These are phyloP conservation scores for Hirtodrosophila cameraria DNA, from an alignment of 2,888 invertebrate genomes.

Conservation along the genomic window DNA sequence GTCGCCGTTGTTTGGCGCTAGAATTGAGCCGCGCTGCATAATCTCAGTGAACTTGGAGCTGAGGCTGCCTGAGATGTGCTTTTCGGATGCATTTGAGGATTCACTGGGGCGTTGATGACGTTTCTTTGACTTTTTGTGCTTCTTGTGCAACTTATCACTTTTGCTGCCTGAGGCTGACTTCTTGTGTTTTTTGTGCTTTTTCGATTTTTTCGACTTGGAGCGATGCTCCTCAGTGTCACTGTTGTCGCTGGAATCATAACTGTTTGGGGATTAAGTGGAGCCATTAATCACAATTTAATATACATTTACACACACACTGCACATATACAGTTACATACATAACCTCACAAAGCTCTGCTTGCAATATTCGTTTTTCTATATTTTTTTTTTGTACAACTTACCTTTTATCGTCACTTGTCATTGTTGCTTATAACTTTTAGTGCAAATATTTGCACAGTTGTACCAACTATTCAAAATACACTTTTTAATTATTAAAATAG, in stretches of 20 bases:
- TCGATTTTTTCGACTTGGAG: conserved; percentile 84
- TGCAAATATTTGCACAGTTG: conserved; percentile 4
- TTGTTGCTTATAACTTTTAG: conserved; percentile 9
- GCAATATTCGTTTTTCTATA: too few relatives aligned
- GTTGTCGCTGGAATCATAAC: conserved; percentile 77
- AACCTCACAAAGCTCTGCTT: conserved; percentile 49
- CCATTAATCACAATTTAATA: conserved; percentile 29
- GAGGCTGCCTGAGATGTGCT: conserved; percentile 49
- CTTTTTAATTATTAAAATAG: conserved; percentile 6
- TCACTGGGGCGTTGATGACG: conserved; percentile 85
- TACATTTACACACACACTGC: conserved; percentile 41
- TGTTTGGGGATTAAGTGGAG: conserved; percentile 33
- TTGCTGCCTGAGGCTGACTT: conserved; percentile 84
- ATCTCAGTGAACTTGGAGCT: conserved; percentile 83
- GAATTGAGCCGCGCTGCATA: conserved; percentile 76
- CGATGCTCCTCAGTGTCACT: conserved; percentile 70
- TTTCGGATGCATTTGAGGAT: conserved; percentile 73
- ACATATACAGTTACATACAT: conserved; percentile 28
- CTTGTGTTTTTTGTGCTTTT: conserved; percentile 89
- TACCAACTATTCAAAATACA: neutral
- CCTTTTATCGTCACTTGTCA: conserved; percentile 59
- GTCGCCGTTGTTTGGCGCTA: conserved; percentile 74
- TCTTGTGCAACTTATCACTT: conserved; percentile 80
- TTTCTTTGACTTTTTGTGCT: conserved; percentile 86
- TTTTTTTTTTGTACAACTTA: conserved; percentile 9